Evolutionary conservation across 2,113 vertebrate genomes (phyloP).

Genomic region (Promerops cafer): DNA sequence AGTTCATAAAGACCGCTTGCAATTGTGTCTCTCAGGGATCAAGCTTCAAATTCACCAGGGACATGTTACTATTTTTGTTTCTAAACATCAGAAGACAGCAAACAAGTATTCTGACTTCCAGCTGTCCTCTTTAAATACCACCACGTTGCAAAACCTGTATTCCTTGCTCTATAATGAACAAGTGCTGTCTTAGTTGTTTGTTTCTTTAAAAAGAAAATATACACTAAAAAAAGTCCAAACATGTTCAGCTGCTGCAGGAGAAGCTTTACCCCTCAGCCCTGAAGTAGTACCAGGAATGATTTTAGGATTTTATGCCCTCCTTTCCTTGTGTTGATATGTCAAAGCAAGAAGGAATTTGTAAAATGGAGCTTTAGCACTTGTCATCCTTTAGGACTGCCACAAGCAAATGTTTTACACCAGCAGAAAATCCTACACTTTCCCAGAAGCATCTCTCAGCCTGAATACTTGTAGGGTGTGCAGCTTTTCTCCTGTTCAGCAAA

Average conservation of each 20-base stretch:
- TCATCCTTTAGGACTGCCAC: not conserved
- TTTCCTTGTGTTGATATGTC: not conserved
- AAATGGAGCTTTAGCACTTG: not conserved
- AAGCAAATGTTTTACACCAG: not conserved
- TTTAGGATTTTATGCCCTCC: not conserved
- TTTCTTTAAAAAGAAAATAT: not conserved
- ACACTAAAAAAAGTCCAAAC: not conserved
- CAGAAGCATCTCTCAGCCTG: not conserved
- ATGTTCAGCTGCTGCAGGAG: not conserved
- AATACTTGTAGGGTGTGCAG: not conserved
- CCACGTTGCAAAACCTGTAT: not conserved
- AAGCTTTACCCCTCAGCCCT: not conserved
- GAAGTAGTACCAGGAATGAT: not conserved
- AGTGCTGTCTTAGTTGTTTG: not conserved
- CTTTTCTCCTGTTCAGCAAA: not conserved
- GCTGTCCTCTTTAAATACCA: not conserved
- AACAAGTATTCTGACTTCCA: not conserved
- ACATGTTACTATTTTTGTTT: not conserved
- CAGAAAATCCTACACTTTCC: not conserved
- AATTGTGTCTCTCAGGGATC: conserved; percentile 14
- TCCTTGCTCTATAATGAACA: not conserved
- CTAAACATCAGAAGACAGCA: not conserved
- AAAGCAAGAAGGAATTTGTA: not conserved
- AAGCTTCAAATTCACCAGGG: conserved; percentile 9
- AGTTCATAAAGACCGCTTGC: not conserved